Conservation (phyloP, 30 jellyfish, hydroid and myxozoan species). For the Aurelia coerulea region DNA sequence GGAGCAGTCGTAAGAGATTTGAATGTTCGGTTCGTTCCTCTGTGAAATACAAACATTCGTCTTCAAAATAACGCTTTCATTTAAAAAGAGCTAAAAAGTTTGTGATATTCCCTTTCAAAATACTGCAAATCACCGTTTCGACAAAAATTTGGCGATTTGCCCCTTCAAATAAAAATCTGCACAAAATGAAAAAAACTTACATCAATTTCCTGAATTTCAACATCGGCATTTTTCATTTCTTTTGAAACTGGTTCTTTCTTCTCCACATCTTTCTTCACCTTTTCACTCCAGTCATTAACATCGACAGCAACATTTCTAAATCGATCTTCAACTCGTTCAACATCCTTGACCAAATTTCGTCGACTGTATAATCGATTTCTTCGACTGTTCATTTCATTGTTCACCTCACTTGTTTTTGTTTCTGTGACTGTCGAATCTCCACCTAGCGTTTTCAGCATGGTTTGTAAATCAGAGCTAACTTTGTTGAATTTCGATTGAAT, state of each 20-base stretch:
- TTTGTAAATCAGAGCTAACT: constrained; percentile 57
- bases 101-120: too few relatives aligned
- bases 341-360: constrained; percentile 47
- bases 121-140: too few relatives aligned
- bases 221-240: constrained; percentile 69
- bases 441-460: constrained; percentile 32
- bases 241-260: constrained; percentile 59
- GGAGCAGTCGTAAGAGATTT: too few relatives aligned
- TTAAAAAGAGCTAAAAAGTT: too few relatives aligned
- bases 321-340: constrained; percentile 60
- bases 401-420: constrained; percentile 44
- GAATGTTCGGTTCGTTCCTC: too few relatives aligned
- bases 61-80: too few relatives aligned
- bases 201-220: constrained; percentile 71
- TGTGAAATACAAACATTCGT: too few relatives aligned
- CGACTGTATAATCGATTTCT: constrained; percentile 43
- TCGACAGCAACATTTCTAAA: constrained; percentile 42
- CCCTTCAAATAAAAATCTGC: too few relatives aligned
- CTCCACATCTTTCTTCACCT: constrained; percentile 48
- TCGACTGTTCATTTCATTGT: constrained; percentile 41
- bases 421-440: constrained; percentile 63
- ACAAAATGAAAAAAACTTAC: constrained; percentile 44
- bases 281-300: constrained; percentile 68
- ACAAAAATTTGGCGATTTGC: too few relatives aligned
- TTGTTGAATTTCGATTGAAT: constrained; percentile 50